phyloP scores from a whole-genome alignment of 1,140 invertebrate species.

The Paraescarpia echinospica region DNA sequence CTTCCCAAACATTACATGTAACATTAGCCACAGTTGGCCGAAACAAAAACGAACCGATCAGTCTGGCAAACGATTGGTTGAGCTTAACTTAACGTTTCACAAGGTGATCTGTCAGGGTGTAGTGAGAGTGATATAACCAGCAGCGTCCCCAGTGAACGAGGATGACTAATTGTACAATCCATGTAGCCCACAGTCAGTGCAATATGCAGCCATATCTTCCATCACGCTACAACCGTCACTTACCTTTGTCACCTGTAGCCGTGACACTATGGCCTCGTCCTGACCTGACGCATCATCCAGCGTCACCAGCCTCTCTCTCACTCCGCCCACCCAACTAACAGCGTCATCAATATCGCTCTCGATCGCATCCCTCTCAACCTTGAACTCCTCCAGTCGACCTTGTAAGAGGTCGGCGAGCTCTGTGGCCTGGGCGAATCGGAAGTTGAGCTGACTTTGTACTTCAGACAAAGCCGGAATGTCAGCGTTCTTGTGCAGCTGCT shows the following conservation, averaged over 20 bases:
- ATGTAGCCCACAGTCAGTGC: not conserved
- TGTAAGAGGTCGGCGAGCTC: constrained; percentile 76
- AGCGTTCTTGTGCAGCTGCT: constrained; percentile 74
- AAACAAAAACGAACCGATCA: too few species aligned
- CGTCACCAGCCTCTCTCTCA: constrained; percentile 77
- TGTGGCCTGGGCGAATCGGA: constrained; percentile 77
- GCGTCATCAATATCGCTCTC: constrained; percentile 46
- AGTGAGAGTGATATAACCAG: too few species aligned
- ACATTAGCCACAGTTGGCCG: too few species aligned
- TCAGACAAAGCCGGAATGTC: constrained; percentile 71
- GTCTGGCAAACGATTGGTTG: too few species aligned
- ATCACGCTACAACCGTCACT: not conserved
- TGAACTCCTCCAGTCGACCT: constrained; percentile 30
- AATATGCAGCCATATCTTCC: not conserved
- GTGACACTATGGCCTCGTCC: constrained; percentile 77
- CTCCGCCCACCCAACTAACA: constrained; percentile 49
- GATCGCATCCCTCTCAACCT: constrained; percentile 23
- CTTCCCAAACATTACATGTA: too few species aligned
- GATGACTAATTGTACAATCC: too few species aligned
- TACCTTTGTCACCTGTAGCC: constrained; percentile 63
- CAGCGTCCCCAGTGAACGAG: too few species aligned
- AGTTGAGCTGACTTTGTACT: constrained; percentile 71
- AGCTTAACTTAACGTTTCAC: too few species aligned
- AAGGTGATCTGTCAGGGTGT: too few species aligned
- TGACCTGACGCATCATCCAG: constrained; percentile 89